A percentile compares a stretch with the other conserved stretches of the same genome.
These are phyloP conservation scores for Bombus pyrosoma DNA, from an alignment of 1,140 invertebrate species.

Conservation along the genomic window DNA sequence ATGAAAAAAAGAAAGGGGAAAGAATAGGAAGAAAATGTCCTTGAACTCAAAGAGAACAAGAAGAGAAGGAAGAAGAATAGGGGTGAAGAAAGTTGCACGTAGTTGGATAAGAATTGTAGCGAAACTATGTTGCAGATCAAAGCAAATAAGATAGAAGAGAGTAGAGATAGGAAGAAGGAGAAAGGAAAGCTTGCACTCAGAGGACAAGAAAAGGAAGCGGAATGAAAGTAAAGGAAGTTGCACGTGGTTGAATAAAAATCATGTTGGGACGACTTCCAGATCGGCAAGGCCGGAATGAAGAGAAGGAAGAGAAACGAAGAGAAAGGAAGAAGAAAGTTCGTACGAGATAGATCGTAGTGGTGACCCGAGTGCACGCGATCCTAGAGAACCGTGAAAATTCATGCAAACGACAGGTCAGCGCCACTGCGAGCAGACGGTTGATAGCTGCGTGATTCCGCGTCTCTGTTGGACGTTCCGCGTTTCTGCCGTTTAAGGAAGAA, in stretches of 20 bases:
- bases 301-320: background rate
- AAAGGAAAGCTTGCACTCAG: background rate
- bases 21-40: background rate
- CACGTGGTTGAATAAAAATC: conserved; percentile 3
- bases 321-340: background rate
- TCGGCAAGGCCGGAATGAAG: background rate
- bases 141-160: background rate
- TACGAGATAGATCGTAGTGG: background rate
- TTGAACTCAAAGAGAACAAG: background rate
- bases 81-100: background rate
- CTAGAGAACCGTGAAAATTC: conserved; percentile 19
- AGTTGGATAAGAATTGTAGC: background rate
- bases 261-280: background rate
- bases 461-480: conserved; percentile 8
- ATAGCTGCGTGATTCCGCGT: conserved; percentile 15
- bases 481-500: conserved; percentile 39
- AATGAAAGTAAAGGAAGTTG: background rate
- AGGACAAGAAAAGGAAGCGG: background rate
- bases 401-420: conserved; percentile 39
- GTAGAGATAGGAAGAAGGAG: background rate
- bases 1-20: background rate
- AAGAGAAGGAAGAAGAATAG: background rate
- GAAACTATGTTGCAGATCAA: background rate
- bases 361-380: conserved; percentile 2
- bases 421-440: background rate